Percentiles rank a stretch among this genome's conserved stretches.
phyloP scores from a whole-genome alignment of 2,888 invertebrate genomes.

The Drosophila quinaria region DNA sequence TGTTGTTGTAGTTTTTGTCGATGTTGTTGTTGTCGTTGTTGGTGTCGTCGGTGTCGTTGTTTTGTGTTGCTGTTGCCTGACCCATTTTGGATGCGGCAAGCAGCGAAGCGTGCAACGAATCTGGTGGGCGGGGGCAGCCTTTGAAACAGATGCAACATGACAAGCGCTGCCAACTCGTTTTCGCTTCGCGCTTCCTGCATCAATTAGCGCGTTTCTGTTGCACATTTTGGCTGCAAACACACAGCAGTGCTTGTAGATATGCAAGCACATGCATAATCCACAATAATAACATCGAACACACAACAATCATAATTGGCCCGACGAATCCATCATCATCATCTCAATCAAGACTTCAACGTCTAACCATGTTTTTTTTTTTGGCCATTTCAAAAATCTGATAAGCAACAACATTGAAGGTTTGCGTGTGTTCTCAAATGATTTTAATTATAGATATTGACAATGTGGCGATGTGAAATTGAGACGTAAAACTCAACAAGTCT shows the following conservation, averaged over 20 bases:
- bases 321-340: conserved; percentile 20
- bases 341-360: conserved; percentile 30
- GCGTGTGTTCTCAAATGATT: conserved; percentile 76
- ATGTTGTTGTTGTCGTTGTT: not conserved
- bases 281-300: conserved; percentile 59
- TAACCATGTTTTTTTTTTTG: conserved; percentile 12
- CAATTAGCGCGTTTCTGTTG: conserved; percentile 67
- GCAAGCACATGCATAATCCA: conserved; percentile 52
- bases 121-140: conserved; percentile 50
- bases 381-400: conserved; percentile 12
- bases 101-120: conserved; percentile 53
- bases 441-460: conserved; percentile 77
- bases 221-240: conserved; percentile 27
- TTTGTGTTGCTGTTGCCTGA: conserved; percentile 60
- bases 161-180: conserved; percentile 70
- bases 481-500: conserved; percentile 56
- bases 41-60: conserved; percentile 10
- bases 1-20: conserved; percentile 8
- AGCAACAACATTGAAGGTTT: conserved; percentile 37
- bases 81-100: conserved; percentile 64
- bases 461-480: conserved; percentile 67
- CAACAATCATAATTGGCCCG: conserved; percentile 25
- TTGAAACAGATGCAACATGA: conserved; percentile 64
- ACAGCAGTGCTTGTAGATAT: conserved; percentile 2
- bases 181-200: conserved; percentile 73